phyloP scores from a whole-genome alignment of 2,888 invertebrate genomes.

The Pyralis farinalis region DNA sequence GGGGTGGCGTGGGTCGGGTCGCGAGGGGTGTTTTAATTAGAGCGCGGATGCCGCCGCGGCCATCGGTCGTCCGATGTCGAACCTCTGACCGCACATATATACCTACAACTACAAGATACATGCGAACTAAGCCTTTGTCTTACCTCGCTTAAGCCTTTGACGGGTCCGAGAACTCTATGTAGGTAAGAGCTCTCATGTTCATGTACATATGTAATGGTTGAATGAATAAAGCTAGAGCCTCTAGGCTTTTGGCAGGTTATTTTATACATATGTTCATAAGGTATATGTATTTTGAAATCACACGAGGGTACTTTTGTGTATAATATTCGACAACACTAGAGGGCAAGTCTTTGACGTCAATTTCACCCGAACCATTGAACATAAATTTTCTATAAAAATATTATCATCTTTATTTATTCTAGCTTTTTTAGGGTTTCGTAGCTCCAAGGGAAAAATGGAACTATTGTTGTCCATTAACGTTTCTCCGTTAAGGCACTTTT shows the following conservation, averaged over 20 bases:
- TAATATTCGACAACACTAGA: no score
- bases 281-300: no score
- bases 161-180: not conserved
- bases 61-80: conserved; percentile 35
- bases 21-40: conserved; percentile 70
- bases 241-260: not conserved
- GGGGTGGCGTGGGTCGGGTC: conserved; percentile 26
- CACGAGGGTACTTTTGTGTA: no score
- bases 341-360: no score
- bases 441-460: no score
- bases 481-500: no score
- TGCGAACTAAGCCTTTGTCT: conserved; percentile 5
- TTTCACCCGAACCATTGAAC: no score
- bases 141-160: not conserved
- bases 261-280: no score
- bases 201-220: not conserved
- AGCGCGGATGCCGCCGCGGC: conserved; percentile 59
- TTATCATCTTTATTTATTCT: no score
- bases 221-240: not conserved
- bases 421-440: no score
- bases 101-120: conserved; percentile 6
- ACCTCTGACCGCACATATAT: conserved; percentile 16
- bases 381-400: no score
- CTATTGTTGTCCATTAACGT: no score
- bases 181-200: not conserved